Conservation (phyloP, 2,113 vertebrate species). For the Pitta sordida region DNA sequence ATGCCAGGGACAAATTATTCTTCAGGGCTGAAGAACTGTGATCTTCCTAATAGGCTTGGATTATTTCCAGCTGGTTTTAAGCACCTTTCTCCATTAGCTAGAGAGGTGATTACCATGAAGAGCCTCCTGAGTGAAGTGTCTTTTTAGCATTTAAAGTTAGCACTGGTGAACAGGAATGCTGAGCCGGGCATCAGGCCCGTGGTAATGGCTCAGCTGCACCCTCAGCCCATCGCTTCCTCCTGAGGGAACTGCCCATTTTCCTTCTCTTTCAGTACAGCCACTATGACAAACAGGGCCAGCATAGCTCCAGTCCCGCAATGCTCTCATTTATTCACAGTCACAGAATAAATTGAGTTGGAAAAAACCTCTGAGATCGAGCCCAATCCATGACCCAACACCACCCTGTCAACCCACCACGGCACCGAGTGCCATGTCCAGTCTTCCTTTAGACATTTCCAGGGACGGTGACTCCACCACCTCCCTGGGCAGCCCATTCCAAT, state of each 20-base stretch:
- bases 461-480: background rate
- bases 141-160: background rate
- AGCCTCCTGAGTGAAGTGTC: background rate
- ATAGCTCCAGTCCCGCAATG: rapidly evolving
- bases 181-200: rapidly evolving
- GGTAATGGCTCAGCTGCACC: background rate
- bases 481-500: no score
- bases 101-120: background rate
- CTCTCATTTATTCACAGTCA: background rate
- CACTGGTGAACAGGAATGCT: background rate
- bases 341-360: rapidly evolving
- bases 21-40: background rate
- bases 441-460: background rate
- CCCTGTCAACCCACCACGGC: background rate
- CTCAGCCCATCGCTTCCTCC: background rate
- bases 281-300: background rate
- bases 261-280: background rate
- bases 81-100: constrained; percentile 31
- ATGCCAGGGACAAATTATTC: constrained; percentile 22
- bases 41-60: constrained; percentile 1
- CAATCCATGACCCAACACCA: background rate
- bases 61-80: constrained; percentile 11
- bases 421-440: background rate
- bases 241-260: rapidly evolving
- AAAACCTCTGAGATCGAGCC: background rate